Conservation (phyloP, 2,797 vertebrate species). For the Hephaestus fuliginosus region DNA sequence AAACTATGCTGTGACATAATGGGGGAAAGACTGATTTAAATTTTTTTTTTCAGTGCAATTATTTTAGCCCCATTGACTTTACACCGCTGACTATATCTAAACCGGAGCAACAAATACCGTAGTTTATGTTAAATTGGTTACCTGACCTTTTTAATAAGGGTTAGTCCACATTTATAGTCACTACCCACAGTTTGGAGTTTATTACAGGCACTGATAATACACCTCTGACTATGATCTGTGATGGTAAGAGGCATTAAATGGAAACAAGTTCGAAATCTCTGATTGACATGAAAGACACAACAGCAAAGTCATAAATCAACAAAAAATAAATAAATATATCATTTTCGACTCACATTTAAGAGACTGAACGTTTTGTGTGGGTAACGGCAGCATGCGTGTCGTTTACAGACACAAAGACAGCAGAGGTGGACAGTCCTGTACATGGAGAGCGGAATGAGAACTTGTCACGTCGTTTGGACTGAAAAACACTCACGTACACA, state of each 20-base stretch:
- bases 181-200: conserved; percentile 75
- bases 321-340: conserved; percentile 63
- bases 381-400: conserved; percentile 3
- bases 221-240: conserved; percentile 70
- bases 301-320: conserved; percentile 27
- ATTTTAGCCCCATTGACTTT: conserved; percentile 17
- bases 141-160: conserved; percentile 28
- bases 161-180: conserved; percentile 34
- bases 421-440: conserved; percentile 12
- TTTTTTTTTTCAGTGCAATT: conserved; percentile 49
- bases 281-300: conserved; percentile 35
- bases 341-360: conserved; percentile 28
- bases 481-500: conserved; percentile 1
- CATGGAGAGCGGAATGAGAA: neutral
- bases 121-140: conserved; percentile 7
- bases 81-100: neutral
- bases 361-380: conserved; percentile 36
- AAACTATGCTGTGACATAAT: neutral
- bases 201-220: conserved; percentile 85
- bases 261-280: conserved; percentile 26
- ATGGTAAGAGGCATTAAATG: conserved; percentile 21
- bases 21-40: neutral
- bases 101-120: conserved; percentile 21
- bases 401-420: conserved; percentile 27
- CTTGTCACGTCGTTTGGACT: neutral